These are phyloP conservation scores for Nannobrachium achirus DNA, from an alignment of 2,113 vertebrate genomes.

Conservation along the genomic window DNA sequence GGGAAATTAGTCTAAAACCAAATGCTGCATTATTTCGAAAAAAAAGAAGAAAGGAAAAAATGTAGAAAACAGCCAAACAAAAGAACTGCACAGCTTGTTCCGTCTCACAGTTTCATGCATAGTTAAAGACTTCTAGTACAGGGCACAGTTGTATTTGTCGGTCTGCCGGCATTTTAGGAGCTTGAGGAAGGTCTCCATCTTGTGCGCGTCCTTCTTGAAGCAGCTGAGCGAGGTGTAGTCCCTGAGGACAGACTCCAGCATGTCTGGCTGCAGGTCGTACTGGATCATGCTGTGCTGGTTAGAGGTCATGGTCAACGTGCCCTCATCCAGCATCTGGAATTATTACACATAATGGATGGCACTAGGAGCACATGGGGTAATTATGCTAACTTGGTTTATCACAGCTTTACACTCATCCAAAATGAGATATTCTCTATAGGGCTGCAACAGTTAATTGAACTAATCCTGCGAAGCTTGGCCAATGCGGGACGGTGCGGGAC, in stretches of 20 bases:
- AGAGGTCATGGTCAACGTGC: constrained; percentile 30
- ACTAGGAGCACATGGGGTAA: too few relatives aligned
- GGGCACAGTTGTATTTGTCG: constrained; percentile 68
- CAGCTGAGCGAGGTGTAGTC: constrained; percentile 75
- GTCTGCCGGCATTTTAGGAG: constrained; percentile 78
- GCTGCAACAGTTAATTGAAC: too few relatives aligned
- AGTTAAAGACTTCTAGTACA: constrained; percentile 7
- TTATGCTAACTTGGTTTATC: too few relatives aligned
- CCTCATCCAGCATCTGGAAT: constrained; percentile 76
- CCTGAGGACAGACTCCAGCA: constrained; percentile 72
- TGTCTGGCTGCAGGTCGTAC: constrained; percentile 56
- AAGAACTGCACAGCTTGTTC: constrained; percentile 25
- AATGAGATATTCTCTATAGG: too few relatives aligned
- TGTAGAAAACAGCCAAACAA: too few relatives aligned
- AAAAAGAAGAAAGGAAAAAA: background rate
- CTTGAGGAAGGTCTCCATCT: constrained; percentile 82
- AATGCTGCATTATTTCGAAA: constrained; percentile 45
- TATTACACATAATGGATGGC: background rate
- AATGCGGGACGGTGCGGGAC: too few relatives aligned
- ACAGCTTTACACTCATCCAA: too few relatives aligned
- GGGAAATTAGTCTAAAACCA: constrained; percentile 55
- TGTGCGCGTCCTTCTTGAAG: constrained; percentile 82
- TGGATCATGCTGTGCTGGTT: constrained; percentile 45
- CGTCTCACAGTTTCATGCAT: background rate
- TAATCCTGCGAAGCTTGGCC: too few relatives aligned